Base-by-base conservation (phyloP, 2,113 vertebrate genomes). In the Ageneiosus marmoratus region DNA sequence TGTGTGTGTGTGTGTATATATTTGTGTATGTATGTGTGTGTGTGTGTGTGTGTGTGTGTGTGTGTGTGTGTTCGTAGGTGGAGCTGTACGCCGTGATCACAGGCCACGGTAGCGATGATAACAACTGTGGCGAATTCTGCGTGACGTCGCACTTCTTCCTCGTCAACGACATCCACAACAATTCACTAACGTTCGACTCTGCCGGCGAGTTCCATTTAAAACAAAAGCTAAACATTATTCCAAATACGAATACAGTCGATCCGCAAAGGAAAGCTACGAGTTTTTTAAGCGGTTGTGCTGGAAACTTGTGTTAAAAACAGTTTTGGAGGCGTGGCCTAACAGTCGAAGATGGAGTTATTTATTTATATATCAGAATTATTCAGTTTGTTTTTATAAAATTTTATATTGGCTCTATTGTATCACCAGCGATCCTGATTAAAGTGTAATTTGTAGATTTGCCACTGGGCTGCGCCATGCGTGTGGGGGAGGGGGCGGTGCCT, bases 21-120 rank as follows among this genome's bases (percentile, higher is more conserved):
- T n/a, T n/a, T n/a, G n/a, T n/a, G n/a, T n/a, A n/a, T n/a, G n/a
- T n/a, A n/a, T n/a, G n/a, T n/a, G n/a, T n/a, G n/a, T n/a, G n/a
- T n/a, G n/a, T n/a, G n/a, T n/a, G n/a, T n/a, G n/a, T n/a, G n/a
- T n/a, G n/a, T n/a, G n/a, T n/a, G n/a, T n/a, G 3, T 56, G 55
- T 56, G 55, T 62, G n/a, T n/a, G 53, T 60, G 1, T 58, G 56
- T 58, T 22, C n/a, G 8, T 69, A 95, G 94, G 94, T 95, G 83
- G 94, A 95, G 90, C 85, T 95, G 46, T 93, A 92, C 58, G 91
- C 92, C 3, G 92, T 95, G 60, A 93, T 95, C 89, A 95, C 95
- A 0, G 95, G 91, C 2, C 94, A 95, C 34, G 95, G 95, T 65
- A 92, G 90, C 32, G 94, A 95, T 3, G 90, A 95, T 37, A 91